Base-by-base conservation (phyloP, 2,113 vertebrate species). In the Ammospiza nelsoni region DNA sequence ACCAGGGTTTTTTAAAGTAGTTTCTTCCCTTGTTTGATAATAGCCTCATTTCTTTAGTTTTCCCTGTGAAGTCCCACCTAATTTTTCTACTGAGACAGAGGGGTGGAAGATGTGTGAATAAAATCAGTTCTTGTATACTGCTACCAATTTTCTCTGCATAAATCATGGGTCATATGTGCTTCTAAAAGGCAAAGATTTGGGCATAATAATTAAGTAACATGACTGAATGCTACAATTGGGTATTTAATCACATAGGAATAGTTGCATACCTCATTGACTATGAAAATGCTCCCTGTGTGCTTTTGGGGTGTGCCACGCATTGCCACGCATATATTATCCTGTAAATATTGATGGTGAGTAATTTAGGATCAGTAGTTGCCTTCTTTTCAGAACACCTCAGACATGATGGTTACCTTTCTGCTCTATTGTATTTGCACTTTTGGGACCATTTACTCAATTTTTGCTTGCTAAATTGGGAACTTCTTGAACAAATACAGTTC, bases 241-340 rank as follows among this genome's bases (percentile, higher is more conserved):
- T 91, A 89, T 92, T 95, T 87, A 91, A 95, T 96, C 92, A 95
- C 66, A 46, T 5, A 81, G 31, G 61, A 72, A 44, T 49, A 84
- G 44, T 15, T 94, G 61, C 74, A 94, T 89, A 82, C 87, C 62
- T 95, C 92, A 95, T 82, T 96, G 91, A 61, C 54, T 79, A 43
- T 48, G 35, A 68, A 86, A 94, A 84, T 1, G 4, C 27, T 93
- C 75, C 54, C 62, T 41, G 41, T 14, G 4, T 73, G 57, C 41
- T 79, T 84, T 55, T 72, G 49, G 76, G 85, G 28, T 35, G 11
- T 58, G 24, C 14, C 33, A 49, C 55, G 17, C 51, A 49, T 24
- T 77, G 11, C 33, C 80, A 80, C 84, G 77, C 41, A 79, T 75
- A 63, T 31, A 87, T 94, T 84, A 91, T 59, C 73, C 52, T 75